Evolutionary conservation across 2,888 invertebrate genomes (phyloP).

Genomic region (Lithophane ornitopus): DNA sequence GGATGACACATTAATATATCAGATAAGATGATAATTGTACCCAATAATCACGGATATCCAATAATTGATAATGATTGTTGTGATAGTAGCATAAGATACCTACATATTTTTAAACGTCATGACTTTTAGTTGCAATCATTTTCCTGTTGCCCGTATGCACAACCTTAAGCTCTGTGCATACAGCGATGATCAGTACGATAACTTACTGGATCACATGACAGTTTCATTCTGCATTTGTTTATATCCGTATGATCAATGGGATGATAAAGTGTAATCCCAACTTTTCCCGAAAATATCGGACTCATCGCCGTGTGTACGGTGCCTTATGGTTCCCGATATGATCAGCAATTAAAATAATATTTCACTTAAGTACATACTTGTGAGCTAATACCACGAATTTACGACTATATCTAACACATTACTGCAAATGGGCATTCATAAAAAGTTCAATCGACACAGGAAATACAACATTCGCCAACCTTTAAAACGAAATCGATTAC

Average conservation of each 20-base stretch:
- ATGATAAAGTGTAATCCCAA: not conserved
- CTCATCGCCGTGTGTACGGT: not conserved
- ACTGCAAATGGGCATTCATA: not conserved
- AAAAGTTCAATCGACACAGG: slow-evolving; percentile 22
- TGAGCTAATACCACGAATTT: not conserved
- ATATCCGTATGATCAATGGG: not conserved
- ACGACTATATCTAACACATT: not conserved
- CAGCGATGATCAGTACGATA: not conserved
- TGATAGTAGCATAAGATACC: not conserved
- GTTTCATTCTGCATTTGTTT: not conserved
- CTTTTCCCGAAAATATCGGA: not conserved
- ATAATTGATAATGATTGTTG: not conserved
- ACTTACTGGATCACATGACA: no score
- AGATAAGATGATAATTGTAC: slow-evolving; percentile 9
- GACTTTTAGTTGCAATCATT: not conserved
- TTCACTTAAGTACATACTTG: not conserved
- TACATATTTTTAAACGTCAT: not conserved
- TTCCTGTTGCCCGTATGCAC: not conserved
- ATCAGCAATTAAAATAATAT: not conserved
- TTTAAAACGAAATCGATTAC: slow-evolving; percentile 47
- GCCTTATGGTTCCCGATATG: not conserved
- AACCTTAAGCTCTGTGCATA: not conserved
- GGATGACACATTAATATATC: slow-evolving; percentile 11
- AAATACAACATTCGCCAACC: slow-evolving; percentile 36
- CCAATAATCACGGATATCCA: no score